Conservation (phyloP, 2,888 invertebrate species). For the Nematopogon swammerdamellus region DNA sequence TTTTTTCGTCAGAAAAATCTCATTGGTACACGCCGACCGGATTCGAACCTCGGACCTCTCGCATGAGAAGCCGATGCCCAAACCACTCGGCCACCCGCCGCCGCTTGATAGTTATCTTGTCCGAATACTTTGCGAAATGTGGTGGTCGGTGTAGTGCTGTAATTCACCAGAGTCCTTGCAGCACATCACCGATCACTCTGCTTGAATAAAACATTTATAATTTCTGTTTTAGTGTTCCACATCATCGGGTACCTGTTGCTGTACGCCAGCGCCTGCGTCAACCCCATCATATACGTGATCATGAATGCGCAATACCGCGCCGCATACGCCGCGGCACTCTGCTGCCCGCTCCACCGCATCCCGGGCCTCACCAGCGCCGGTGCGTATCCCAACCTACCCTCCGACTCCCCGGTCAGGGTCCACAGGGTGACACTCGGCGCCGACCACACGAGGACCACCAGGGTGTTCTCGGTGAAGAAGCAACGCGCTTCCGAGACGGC, state of each 20-base stretch:
- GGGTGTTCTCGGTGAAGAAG: background rate
- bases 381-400: constrained; percentile 52
- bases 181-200: too few species aligned
- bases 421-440: background rate
- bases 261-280: constrained; percentile 87
- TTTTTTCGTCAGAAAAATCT: too few species aligned
- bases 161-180: too few species aligned
- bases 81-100: too few species aligned
- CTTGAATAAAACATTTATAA: too few species aligned
- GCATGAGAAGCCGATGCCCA: too few species aligned
- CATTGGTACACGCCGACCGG: too few species aligned
- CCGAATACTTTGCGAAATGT: too few species aligned
- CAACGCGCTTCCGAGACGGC: too few species aligned
- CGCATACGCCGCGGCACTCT: constrained; percentile 79
- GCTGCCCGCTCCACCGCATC: constrained; percentile 58
- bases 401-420: constrained; percentile 11
- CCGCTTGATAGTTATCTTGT: too few species aligned
- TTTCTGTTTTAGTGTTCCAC: constrained; percentile 57
- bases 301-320: constrained; percentile 93
- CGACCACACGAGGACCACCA: background rate
- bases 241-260: constrained; percentile 81
- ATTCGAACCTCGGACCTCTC: too few species aligned
- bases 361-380: constrained; percentile 58
- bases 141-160: too few species aligned
- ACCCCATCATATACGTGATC: constrained; percentile 92